These are phyloP conservation scores for Rhizoglyphus robini DNA, from an alignment of 1,140 invertebrate genomes.

Conservation along the genomic window DNA sequence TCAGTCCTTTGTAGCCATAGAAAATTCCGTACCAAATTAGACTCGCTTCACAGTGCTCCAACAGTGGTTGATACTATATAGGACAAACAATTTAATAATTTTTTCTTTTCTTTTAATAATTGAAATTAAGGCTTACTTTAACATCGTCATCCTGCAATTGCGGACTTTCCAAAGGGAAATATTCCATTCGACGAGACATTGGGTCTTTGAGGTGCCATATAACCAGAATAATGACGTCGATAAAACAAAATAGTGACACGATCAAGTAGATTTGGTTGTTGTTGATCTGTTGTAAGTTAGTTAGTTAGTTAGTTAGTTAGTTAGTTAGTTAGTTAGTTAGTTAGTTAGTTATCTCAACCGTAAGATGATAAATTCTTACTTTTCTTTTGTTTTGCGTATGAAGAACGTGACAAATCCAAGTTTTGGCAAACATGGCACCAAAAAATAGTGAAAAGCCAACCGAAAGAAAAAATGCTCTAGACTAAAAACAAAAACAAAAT, in stretches of 20 bases:
- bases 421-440: conserved; percentile 98
- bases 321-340: too few relatives aligned
- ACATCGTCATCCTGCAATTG: conserved; percentile 66
- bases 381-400: conserved; percentile 78
- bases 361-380: conserved; percentile 43
- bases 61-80: conserved; percentile 65
- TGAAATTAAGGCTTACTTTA: conserved; percentile 38
- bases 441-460: conserved; percentile 93
- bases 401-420: conserved; percentile 90
- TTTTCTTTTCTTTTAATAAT: neutral
- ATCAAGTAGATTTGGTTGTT: conserved; percentile 91
- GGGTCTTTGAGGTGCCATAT: conserved; percentile 89
- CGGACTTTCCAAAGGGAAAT: conserved; percentile 74
- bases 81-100: neutral
- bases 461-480: conserved; percentile 78
- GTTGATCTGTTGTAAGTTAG: conserved; percentile 58
- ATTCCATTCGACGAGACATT: conserved; percentile 58
- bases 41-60: conserved; percentile 94
- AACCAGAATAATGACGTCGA: conserved; percentile 73
- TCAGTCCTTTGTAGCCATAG: conserved; percentile 90
- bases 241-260: conserved; percentile 64
- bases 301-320: too few relatives aligned
- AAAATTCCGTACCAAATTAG: conserved; percentile 83
- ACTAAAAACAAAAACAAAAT: conserved; percentile 41
- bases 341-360: neutral